Evolutionary conservation across 2,113 vertebrate genomes (phyloP).

Genomic region (Mesoclemmys tuberculata): DNA sequence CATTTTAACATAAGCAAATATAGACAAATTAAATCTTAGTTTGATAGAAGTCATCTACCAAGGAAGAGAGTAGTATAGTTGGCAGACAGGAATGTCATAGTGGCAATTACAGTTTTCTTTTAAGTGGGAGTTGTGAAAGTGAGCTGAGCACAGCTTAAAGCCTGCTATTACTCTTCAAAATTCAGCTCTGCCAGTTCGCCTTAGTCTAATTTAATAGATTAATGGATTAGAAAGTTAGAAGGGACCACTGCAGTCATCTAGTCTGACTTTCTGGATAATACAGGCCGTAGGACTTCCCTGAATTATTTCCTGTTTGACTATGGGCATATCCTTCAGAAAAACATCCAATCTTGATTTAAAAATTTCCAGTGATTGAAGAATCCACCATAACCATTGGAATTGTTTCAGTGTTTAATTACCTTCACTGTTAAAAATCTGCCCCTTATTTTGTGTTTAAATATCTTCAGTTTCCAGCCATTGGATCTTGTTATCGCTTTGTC

Average conservation of each 20-base stretch:
- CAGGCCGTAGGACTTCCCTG: background rate
- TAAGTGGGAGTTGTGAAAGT: background rate
- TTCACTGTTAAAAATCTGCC: background rate
- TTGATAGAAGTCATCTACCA: background rate
- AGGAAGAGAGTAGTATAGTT: background rate
- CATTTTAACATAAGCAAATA: background rate
- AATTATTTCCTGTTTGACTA: background rate
- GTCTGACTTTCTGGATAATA: background rate
- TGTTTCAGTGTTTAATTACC: background rate
- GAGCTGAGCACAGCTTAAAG: background rate
- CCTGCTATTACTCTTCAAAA: background rate
- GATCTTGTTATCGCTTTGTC: background rate
- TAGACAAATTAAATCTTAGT: background rate
- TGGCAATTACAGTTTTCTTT: background rate
- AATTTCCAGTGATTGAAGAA: background rate
- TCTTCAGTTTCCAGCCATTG: background rate
- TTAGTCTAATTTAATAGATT: background rate
- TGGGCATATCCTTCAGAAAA: background rate
- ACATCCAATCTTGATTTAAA: background rate
- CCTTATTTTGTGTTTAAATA: background rate
- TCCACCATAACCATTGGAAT: background rate
- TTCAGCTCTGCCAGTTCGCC: background rate
- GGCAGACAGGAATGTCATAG: too few relatives aligned
- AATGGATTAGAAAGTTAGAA: background rate
- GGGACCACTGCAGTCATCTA: background rate